Conservation (phyloP, 1,140 invertebrate genomes). For the Lordiphosa stackelbergi region DNA sequence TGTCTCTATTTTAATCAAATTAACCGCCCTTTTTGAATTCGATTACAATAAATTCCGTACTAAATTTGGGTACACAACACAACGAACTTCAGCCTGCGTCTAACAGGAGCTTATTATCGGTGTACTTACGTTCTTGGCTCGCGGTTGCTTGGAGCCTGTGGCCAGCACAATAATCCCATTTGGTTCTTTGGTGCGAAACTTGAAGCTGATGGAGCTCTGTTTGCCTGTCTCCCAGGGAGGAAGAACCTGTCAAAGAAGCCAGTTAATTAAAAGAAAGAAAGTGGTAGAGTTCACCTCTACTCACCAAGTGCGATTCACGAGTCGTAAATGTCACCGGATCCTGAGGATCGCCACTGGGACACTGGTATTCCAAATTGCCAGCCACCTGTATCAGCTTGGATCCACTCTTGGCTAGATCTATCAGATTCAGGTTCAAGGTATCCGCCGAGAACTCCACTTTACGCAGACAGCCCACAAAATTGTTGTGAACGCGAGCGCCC, state of each 20-base stretch:
- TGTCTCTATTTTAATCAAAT: too few species aligned
- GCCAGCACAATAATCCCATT: constrained; percentile 96
- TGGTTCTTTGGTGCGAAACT: constrained; percentile 95
- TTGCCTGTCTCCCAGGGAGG: constrained; percentile 92
- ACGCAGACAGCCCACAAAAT: constrained; percentile 96
- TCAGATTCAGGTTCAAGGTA: constrained; percentile 90
- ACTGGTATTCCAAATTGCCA: constrained; percentile 92
- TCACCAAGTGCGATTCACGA: constrained; percentile 88
- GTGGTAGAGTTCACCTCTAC: constrained; percentile 75
- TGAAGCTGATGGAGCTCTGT: constrained; percentile 92
- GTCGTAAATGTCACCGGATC: constrained; percentile 95
- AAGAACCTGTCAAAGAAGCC: constrained; percentile 81
- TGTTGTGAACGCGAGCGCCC: constrained; percentile 90
- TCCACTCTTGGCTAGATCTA: constrained; percentile 90
- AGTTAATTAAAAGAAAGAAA: constrained; percentile 23
- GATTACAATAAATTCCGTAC: background rate
- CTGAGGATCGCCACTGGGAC: constrained; percentile 89
- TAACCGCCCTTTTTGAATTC: too few species aligned
- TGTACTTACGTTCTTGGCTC: constrained; percentile 78
- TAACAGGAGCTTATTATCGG: too few species aligned
- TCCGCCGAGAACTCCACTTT: constrained; percentile 97
- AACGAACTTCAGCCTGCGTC: too few species aligned
- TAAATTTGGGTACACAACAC: too few species aligned
- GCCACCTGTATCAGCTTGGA: constrained; percentile 91
- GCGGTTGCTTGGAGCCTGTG: constrained; percentile 86